Evolutionary conservation across 37 sponge, comb jelly and placozoan genomes (phyloP).

Genomic region (Bolinopsis microptera): DNA sequence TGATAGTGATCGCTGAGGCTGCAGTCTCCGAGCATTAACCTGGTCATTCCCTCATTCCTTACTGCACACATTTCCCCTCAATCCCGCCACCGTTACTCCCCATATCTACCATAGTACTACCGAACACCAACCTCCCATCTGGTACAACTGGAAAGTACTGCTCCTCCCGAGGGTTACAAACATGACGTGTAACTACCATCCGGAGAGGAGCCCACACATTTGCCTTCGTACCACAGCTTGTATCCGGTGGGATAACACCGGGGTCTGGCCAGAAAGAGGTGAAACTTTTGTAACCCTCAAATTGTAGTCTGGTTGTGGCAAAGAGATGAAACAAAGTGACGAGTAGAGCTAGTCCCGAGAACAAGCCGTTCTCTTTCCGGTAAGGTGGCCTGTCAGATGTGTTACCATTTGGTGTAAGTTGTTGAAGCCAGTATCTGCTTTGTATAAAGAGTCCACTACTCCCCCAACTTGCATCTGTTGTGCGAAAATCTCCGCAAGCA

Average conservation of each 20-base stretch:
- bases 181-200: background rate
- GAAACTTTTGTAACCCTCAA: background rate
- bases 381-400: no score
- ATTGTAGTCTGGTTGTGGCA: background rate
- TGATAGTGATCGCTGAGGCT: background rate
- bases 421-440: no score
- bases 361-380: no score
- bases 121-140: background rate
- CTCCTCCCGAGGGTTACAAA: background rate
- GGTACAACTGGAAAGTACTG: background rate
- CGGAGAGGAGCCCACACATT: background rate
- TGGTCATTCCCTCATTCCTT: background rate
- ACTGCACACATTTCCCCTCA: background rate
- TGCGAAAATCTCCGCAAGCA: background rate
- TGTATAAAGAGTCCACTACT: no score
- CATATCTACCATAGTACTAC: no score
- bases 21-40: background rate
- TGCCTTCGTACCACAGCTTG: background rate
- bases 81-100: no score
- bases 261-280: background rate
- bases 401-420: no score
- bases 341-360: background rate
- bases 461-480: background rate
- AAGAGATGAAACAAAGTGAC: background rate
- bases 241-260: background rate